Percentiles rank a stretch among this genome's conserved stretches.
phyloP scores from a whole-genome alignment of 1,140 invertebrate species.

The Monomorium pharaonis region DNA sequence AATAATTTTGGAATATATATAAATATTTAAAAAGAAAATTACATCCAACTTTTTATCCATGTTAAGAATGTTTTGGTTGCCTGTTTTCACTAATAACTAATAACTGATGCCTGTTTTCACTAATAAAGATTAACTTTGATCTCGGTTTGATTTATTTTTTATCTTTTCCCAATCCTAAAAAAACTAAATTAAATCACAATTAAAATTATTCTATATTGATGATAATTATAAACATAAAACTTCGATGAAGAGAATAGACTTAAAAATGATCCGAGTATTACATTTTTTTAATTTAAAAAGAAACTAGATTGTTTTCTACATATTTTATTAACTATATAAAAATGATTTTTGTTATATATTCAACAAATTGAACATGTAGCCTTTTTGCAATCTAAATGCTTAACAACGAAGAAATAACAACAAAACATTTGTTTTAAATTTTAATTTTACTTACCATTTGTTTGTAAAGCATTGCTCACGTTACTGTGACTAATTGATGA shows the following conservation, averaged over 20 bases:
- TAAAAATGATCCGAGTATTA: not conserved
- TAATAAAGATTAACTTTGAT: too few relatives aligned
- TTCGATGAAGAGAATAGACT: too few relatives aligned
- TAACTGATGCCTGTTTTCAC: too few relatives aligned
- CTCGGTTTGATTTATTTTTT: too few relatives aligned
- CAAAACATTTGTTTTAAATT: not conserved
- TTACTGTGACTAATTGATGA: not conserved
- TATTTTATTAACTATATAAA: not conserved
- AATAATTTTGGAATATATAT: not conserved
- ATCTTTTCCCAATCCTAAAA: too few relatives aligned
- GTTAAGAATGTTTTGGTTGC: too few relatives aligned
- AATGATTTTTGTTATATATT: not conserved
- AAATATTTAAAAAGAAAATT: not conserved
- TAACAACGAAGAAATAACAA: not conserved
- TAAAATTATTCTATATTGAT: too few relatives aligned
- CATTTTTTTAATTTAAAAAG: not conserved
- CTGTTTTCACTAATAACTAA: too few relatives aligned
- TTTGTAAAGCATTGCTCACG: not conserved
- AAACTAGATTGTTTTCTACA: not conserved
- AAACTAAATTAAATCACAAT: too few relatives aligned
- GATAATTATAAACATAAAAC: too few relatives aligned
- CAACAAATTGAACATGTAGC: not conserved
- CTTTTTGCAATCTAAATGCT: not conserved
- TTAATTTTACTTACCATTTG: not conserved
- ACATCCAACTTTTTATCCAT: too few relatives aligned